These are phyloP conservation scores for Andrena praecox DNA, from an alignment of 2,888 invertebrate genomes.

Conservation along the genomic window DNA sequence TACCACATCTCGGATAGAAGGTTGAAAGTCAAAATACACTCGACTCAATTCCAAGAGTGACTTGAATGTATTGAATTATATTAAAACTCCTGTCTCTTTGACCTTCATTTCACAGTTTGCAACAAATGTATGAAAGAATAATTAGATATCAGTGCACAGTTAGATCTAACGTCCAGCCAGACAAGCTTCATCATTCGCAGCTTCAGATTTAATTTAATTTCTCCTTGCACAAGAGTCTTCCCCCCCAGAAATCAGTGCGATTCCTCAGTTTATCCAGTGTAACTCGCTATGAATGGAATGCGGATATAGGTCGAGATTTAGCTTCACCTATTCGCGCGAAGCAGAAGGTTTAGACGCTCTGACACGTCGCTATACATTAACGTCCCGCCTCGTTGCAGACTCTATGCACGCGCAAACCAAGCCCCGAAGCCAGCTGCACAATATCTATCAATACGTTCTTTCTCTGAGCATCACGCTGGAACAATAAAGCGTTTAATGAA, in stretches of 20 bases:
- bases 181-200: too few relatives aligned
- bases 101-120: too few relatives aligned
- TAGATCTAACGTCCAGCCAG: too few relatives aligned
- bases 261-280: too few relatives aligned
- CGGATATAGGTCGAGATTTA: slow-evolving; percentile 24
- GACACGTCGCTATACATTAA: slow-evolving; percentile 46
- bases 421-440: slow-evolving; percentile 24
- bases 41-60: neutral
- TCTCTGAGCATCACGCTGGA: slow-evolving; percentile 31
- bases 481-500: slow-evolving; percentile 71
- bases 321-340: slow-evolving; percentile 3
- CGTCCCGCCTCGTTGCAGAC: slow-evolving; percentile 31
- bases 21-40: neutral
- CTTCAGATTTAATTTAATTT: too few relatives aligned
- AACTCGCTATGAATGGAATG: neutral
- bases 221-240: too few relatives aligned
- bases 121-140: too few relatives aligned
- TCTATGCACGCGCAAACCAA: slow-evolving; percentile 31
- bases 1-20: neutral
- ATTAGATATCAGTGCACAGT: too few relatives aligned
- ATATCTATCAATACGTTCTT: slow-evolving; percentile 51
- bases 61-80: neutral
- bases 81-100: too few relatives aligned
- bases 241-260: too few relatives aligned
- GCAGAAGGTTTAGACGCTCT: slow-evolving; percentile 27